Evolutionary conservation across 2,113 vertebrate species (phyloP).

Genomic region (Triplophysa tibetana): DNA sequence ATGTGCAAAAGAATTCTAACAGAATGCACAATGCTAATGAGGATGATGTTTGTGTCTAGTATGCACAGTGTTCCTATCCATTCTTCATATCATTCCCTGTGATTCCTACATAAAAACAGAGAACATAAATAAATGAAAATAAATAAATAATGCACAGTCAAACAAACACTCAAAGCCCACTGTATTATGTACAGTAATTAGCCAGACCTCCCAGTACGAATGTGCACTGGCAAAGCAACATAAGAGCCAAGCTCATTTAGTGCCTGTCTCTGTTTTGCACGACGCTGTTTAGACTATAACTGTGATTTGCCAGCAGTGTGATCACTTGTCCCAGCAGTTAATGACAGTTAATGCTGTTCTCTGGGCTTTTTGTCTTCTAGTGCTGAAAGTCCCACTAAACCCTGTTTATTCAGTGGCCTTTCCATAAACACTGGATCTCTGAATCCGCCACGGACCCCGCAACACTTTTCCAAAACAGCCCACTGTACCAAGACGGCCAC

Average conservation of each 20-base stretch:
- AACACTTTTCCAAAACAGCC: constrained; percentile 45
- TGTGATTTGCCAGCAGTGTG: constrained; percentile 43
- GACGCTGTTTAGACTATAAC: constrained; percentile 42
- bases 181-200: constrained; percentile 46
- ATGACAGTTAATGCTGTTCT: constrained; percentile 50
- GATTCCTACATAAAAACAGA: no score
- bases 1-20: no score
- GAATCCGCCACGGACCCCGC: constrained; percentile 38
- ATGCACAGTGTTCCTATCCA: no score
- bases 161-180: constrained; percentile 2
- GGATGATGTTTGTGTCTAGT: no score
- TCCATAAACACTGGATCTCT: constrained; percentile 53
- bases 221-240: background rate
- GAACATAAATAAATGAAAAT: no score
- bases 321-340: constrained; percentile 47
- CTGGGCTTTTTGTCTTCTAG: constrained; percentile 43
- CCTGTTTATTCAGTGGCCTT: constrained; percentile 55
- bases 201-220: constrained; percentile 47
- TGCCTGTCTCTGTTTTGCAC: constrained; percentile 31
- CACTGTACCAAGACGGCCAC: constrained; percentile 30
- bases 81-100: no score
- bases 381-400: constrained; percentile 50
- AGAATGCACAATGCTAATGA: no score
- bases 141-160: background rate
- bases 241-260: constrained; percentile 25